These are phyloP conservation scores for Carlito syrichta DNA, from an alignment of 2,113 vertebrate species.

Conservation along the genomic window DNA sequence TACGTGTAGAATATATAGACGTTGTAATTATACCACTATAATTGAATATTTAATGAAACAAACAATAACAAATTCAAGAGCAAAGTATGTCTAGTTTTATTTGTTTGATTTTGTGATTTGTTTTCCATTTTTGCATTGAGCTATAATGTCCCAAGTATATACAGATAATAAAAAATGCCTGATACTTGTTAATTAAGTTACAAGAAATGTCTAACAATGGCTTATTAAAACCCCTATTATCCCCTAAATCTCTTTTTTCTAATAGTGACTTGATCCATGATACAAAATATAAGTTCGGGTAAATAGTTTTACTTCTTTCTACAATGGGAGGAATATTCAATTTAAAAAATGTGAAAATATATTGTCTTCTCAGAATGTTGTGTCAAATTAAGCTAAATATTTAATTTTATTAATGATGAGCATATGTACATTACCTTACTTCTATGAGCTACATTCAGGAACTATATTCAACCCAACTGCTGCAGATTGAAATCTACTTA, in stretches of 20 bases:
- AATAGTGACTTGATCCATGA: background rate
- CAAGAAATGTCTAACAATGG: background rate
- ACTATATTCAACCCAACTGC: background rate
- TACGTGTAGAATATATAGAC: background rate
- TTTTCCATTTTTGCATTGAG: background rate
- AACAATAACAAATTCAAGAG: background rate
- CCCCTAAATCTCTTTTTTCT: rapidly evolving
- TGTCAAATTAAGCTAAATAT: background rate
- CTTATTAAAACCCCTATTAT: background rate
- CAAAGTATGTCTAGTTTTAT: background rate
- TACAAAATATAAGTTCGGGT: background rate
- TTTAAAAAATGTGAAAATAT: background rate
- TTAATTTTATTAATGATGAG: background rate
- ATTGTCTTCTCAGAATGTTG: background rate
- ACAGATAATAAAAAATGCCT: background rate
- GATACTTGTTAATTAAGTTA: background rate
- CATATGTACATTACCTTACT: background rate
- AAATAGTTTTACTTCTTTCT: background rate
- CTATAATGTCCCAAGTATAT: background rate
- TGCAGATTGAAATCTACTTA: background rate
- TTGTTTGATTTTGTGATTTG: background rate
- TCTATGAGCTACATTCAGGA: background rate
- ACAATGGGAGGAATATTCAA: background rate
- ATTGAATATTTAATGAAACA: background rate
- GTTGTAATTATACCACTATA: background rate